These are phyloP conservation scores for Acrocyrtus sp. DNA, from an alignment of 2,888 invertebrate genomes.

Conservation along the genomic window DNA sequence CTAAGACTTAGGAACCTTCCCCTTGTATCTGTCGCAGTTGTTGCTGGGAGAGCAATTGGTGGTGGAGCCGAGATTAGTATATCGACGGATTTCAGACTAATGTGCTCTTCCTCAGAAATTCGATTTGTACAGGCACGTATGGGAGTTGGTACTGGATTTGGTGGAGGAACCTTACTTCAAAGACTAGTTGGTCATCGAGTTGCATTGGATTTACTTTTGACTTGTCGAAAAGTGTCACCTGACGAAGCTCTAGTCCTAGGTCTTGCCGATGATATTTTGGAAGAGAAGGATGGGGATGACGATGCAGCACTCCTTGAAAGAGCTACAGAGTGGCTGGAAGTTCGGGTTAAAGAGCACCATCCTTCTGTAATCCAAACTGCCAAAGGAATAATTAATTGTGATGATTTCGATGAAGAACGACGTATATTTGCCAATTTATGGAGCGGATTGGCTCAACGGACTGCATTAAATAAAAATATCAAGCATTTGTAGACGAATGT, in stretches of 20 bases:
- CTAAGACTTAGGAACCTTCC: conserved; percentile 67
- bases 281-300: conserved; percentile 59
- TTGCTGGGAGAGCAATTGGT: conserved; percentile 69
- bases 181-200: conserved; percentile 66
- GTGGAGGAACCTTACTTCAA: conserved; percentile 68
- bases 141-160: conserved; percentile 70
- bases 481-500: no score
- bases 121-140: conserved; percentile 69
- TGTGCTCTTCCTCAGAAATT: conserved; percentile 66
- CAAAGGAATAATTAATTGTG: conserved; percentile 58
- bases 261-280: conserved; percentile 66
- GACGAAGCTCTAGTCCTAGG: conserved; percentile 66
- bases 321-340: conserved; percentile 65
- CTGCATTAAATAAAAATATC: conserved; percentile 65
- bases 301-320: conserved; percentile 42
- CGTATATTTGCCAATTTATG: conserved; percentile 67
- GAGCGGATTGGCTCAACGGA: conserved; percentile 67
- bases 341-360: conserved; percentile 62
- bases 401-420: conserved; percentile 65
- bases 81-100: conserved; percentile 69
- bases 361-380: conserved; percentile 63
- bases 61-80: conserved; percentile 70
- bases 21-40: conserved; percentile 68
- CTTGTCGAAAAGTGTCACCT: conserved; percentile 65
- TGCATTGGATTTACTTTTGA: conserved; percentile 67